phyloP scores from a whole-genome alignment of 2,113 vertebrate genomes.

The Campylomormyrus numenius region DNA sequence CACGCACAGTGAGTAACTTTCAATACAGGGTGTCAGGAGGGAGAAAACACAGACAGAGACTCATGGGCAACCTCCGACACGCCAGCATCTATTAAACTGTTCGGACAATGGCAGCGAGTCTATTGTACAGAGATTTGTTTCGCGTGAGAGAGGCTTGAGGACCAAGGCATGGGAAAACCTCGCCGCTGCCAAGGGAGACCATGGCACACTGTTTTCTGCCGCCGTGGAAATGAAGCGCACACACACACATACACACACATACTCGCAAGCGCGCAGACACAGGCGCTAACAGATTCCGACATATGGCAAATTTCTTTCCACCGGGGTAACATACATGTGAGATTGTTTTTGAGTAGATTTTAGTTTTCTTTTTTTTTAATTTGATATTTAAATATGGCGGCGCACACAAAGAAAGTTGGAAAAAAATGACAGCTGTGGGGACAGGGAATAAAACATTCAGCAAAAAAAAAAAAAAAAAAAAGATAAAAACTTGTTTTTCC shows the following conservation, averaged over 20 bases:
- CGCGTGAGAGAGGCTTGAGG: constrained; percentile 71
- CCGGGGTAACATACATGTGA: constrained; percentile 61
- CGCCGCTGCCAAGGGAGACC: constrained; percentile 81
- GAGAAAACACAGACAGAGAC: constrained; percentile 64
- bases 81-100: constrained; percentile 82
- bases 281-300: constrained; percentile 25
- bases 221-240: constrained; percentile 55
- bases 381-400: constrained; percentile 57
- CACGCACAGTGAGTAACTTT: constrained; percentile 73
- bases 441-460: constrained; percentile 45
- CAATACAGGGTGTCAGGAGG: constrained; percentile 65
- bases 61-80: constrained; percentile 76
- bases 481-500: constrained; percentile 34
- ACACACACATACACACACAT: constrained; percentile 40
- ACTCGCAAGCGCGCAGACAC: constrained; percentile 22
- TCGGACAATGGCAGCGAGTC: constrained; percentile 81
- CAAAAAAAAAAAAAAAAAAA: constrained; percentile 37
- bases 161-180: constrained; percentile 86
- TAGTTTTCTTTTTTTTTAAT: constrained; percentile 15
- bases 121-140: constrained; percentile 79
- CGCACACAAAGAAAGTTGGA: constrained; percentile 36
- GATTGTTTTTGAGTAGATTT: constrained; percentile 51
- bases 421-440: constrained; percentile 44
- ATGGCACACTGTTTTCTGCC: constrained; percentile 77
- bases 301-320: neutral